phyloP scores from a whole-genome alignment of 1,140 invertebrate genomes.

The Drosophila seguyi region DNA sequence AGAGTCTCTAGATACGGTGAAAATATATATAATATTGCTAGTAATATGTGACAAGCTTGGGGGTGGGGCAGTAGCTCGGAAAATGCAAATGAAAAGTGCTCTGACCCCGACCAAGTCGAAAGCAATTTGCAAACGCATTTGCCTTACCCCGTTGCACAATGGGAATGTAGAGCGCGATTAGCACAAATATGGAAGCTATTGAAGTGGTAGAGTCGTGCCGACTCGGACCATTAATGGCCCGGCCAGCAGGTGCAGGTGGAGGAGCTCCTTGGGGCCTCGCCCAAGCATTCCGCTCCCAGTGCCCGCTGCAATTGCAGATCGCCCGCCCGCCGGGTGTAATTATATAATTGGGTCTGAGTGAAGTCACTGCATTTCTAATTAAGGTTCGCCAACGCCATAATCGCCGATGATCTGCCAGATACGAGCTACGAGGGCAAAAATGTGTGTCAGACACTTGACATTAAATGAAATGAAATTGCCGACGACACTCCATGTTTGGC shows the following conservation, averaged over 20 bases:
- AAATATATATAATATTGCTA: not conserved
- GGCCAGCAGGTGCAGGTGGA: conserved; percentile 36
- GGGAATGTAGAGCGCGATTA: conserved; percentile 39
- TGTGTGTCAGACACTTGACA: conserved; percentile 67
- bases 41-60: not conserved
- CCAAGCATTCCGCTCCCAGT: conserved; percentile 19
- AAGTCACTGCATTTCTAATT: conserved; percentile 73
- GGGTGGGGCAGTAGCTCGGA: not conserved
- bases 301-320: conserved; percentile 38
- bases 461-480: conserved; percentile 73
- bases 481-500: conserved; percentile 48
- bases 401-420: conserved; percentile 46
- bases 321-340: conserved; percentile 52
- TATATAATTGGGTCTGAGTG: conserved; percentile 67
- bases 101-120: conserved; percentile 9
- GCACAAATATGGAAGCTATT: conserved; percentile 24
- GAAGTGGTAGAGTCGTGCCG: conserved; percentile 9
- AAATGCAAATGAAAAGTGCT: conserved; percentile 27
- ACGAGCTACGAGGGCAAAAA: conserved; percentile 21
- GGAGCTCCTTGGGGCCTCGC: conserved; percentile 32
- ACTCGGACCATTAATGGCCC: conserved; percentile 17
- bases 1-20: too few species aligned
- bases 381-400: conserved; percentile 42
- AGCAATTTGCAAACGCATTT: conserved; percentile 44
- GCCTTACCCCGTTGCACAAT: conserved; percentile 35